These are phyloP conservation scores for Liposcelis brunnea DNA, from an alignment of 2,888 invertebrate genomes.

Conservation along the genomic window DNA sequence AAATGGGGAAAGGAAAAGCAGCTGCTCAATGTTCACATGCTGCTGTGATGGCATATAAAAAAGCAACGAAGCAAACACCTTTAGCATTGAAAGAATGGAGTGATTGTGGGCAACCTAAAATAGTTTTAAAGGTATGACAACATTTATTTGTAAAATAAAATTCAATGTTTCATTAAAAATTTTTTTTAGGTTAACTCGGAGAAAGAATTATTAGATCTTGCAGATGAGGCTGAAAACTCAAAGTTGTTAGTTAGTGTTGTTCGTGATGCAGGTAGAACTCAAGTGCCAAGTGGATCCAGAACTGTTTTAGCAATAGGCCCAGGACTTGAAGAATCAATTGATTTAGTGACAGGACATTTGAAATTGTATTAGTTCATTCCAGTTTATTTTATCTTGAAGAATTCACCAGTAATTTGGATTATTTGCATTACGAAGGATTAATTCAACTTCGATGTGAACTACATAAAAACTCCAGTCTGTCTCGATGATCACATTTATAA, in stretches of 20 bases:
- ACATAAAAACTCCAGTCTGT: too few relatives aligned
- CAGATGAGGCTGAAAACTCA: conserved; percentile 45
- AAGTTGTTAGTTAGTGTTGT: conserved; percentile 60
- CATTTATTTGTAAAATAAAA: conserved; percentile 1
- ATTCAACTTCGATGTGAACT: too few relatives aligned
- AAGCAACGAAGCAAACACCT: conserved; percentile 42
- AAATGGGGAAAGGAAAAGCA: conserved; percentile 93
- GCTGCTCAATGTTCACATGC: conserved; percentile 91
- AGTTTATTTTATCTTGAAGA: too few relatives aligned
- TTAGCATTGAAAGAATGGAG: conserved; percentile 44
- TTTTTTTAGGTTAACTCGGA: neutral
- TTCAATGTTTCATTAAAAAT: too few relatives aligned
- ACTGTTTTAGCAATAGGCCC: conserved; percentile 93
- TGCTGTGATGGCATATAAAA: conserved; percentile 72
- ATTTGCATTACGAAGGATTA: too few relatives aligned
- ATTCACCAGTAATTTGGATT: too few relatives aligned
- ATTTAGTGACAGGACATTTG: conserved; percentile 72
- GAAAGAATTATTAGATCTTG: conserved; percentile 48
- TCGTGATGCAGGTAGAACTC: conserved; percentile 83
- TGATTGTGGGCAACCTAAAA: conserved; percentile 65
- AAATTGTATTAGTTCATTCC: conserved; percentile 48
- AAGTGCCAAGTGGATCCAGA: conserved; percentile 71
- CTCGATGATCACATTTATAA: too few relatives aligned
- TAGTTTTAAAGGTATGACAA: conserved; percentile 49
- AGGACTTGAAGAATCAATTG: conserved; percentile 55